phyloP scores from a whole-genome alignment of 2,113 vertebrate genomes.

The Perca flavescens region DNA sequence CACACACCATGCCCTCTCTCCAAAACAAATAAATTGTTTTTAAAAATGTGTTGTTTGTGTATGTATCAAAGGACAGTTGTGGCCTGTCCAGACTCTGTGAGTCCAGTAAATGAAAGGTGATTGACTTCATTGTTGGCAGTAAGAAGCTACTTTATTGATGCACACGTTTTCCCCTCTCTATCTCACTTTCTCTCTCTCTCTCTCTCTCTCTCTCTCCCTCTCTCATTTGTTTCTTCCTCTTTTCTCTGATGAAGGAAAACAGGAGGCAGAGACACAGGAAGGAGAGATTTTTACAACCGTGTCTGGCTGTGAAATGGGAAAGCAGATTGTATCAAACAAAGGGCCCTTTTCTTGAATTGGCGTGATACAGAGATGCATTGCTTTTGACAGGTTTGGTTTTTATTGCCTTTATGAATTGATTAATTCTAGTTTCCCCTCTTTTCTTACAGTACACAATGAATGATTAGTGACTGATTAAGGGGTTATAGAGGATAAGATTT shows the following conservation, averaged over 20 bases:
- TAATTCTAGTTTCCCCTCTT: not conserved
- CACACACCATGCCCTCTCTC: constrained; percentile 21
- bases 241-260: constrained; percentile 51
- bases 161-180: constrained; percentile 3
- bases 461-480: not conserved
- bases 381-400: constrained; percentile 28
- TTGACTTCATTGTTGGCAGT: constrained; percentile 73
- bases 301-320: constrained; percentile 43
- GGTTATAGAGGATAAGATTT: too few relatives aligned
- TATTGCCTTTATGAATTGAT: constrained; percentile 35
- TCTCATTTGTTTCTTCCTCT: constrained; percentile 17
- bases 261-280: constrained; percentile 63
- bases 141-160: constrained; percentile 70
- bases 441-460: not conserved
- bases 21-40: constrained; percentile 72
- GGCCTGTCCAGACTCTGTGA: constrained; percentile 8
- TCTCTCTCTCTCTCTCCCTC: not conserved
- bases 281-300: constrained; percentile 44
- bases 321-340: constrained; percentile 54
- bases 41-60: constrained; percentile 1
- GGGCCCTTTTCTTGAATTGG: constrained; percentile 30
- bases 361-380: not conserved
- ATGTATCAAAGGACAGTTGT: not conserved
- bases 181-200: constrained; percentile 18
- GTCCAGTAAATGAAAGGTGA: constrained; percentile 69